These are phyloP conservation scores for Syrmaticus mikado DNA, from an alignment of 2,113 vertebrate genomes.

Conservation along the genomic window DNA sequence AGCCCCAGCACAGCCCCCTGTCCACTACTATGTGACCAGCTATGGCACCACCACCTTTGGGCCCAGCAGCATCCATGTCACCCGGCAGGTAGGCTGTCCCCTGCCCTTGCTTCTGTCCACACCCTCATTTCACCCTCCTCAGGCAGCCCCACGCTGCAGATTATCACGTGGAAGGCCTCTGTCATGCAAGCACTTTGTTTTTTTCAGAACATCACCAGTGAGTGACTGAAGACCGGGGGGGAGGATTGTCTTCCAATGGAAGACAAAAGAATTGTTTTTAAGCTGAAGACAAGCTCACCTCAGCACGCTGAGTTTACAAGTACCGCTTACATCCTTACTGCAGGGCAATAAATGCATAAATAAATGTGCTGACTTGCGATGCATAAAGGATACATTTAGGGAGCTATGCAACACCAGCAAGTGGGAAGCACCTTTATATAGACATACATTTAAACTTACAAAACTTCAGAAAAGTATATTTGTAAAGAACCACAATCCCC, in stretches of 20 bases:
- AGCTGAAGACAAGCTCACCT: background rate
- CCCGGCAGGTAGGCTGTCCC: conserved; percentile 2
- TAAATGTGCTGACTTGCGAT: too few species aligned
- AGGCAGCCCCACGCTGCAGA: background rate
- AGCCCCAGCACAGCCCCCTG: background rate
- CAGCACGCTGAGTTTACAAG: background rate
- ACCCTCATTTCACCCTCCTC: background rate
- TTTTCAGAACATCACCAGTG: conserved; percentile 46
- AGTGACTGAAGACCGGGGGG: background rate
- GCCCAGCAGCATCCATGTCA: conserved; percentile 33
- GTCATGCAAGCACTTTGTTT: accelerated
- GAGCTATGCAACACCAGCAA: background rate
- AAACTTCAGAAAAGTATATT: background rate
- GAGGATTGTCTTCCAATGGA: accelerated
- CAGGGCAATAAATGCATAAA: background rate
- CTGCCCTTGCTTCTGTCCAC: background rate
- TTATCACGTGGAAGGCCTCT: background rate
- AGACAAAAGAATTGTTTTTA: background rate
- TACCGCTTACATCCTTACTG: background rate
- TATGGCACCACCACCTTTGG: conserved; percentile 3
- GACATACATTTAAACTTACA: background rate
- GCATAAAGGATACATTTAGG: background rate
- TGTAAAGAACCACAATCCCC: background rate
- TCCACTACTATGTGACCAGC: conserved; percentile 3
- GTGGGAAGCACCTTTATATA: background rate